Percentiles rank a stretch among this genome's conserved stretches.
These are phyloP conservation scores for Gallirallus australis DNA, from an alignment of 2,797 vertebrate species.

Conservation along the genomic window DNA sequence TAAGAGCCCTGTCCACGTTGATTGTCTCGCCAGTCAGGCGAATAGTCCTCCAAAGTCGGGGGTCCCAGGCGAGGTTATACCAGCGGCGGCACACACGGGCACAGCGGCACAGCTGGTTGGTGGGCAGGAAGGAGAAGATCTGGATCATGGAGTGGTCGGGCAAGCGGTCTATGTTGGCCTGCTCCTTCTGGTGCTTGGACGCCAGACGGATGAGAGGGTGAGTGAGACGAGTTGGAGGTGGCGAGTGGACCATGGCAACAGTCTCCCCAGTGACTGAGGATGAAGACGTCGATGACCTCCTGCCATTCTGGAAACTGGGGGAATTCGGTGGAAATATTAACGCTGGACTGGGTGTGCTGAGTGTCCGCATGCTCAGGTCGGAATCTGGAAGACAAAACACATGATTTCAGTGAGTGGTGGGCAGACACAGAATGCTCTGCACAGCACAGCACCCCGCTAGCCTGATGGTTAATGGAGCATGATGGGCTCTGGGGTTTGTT, in stretches of 20 bases:
- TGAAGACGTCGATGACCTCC: constrained; percentile 88
- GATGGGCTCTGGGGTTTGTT: fast-evolving
- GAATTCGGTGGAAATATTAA: constrained; percentile 88
- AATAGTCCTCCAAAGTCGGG: constrained; percentile 92
- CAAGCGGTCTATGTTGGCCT: constrained; percentile 90
- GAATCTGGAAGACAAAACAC: constrained; percentile 84
- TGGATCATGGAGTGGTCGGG: constrained; percentile 90
- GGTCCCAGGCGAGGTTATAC: constrained; percentile 98
- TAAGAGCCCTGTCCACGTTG: constrained; percentile 92
- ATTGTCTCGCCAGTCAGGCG: constrained; percentile 91
- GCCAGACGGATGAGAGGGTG: constrained; percentile 86
- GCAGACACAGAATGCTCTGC: background rate
- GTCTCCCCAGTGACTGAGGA: constrained; percentile 92
- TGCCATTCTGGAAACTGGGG: constrained; percentile 89
- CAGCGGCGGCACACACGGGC: constrained; percentile 93
- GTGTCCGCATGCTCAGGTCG: constrained; percentile 92
- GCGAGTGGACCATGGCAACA: constrained; percentile 89
- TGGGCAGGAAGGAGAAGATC: constrained; percentile 93
- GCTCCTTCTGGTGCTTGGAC: constrained; percentile 83
- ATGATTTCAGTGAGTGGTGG: background rate
- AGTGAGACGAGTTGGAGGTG: constrained; percentile 83
- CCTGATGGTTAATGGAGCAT: fast-evolving
- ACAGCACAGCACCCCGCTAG: background rate
- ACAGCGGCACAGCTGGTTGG: constrained; percentile 96
- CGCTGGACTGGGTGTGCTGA: constrained; percentile 95